Percentiles rank a stretch among this genome's conserved stretches.
These are phyloP conservation scores for Sorex fumeus DNA, from an alignment of 2,113 vertebrate species.

Conservation along the genomic window DNA sequence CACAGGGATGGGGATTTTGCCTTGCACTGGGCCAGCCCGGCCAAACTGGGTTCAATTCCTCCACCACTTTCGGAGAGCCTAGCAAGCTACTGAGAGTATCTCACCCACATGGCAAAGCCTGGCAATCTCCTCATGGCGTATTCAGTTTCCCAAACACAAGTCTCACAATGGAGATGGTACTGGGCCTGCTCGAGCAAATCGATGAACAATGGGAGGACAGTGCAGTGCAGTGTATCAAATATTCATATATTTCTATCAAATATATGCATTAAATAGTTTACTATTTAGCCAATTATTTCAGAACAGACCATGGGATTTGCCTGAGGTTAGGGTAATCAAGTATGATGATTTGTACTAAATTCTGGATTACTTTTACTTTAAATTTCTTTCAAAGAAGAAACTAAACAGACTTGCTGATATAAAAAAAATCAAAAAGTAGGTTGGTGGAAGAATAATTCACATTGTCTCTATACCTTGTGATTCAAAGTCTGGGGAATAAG, in stretches of 20 bases:
- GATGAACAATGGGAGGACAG: too few relatives aligned
- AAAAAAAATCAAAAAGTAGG: slow-evolving; percentile 22
- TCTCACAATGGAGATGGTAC: too few relatives aligned
- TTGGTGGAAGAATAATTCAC: not conserved
- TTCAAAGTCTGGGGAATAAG: not conserved
- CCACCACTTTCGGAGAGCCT: too few relatives aligned
- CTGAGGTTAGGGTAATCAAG: slow-evolving; percentile 2
- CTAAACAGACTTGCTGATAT: not conserved
- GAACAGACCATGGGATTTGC: not conserved
- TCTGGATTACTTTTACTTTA: slow-evolving; percentile 44
- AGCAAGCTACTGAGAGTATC: too few relatives aligned
- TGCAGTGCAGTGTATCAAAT: not conserved
- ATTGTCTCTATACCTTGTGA: too few relatives aligned
- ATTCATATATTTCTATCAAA: not conserved
- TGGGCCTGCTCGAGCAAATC: too few relatives aligned
- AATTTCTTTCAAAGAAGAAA: slow-evolving; percentile 47
- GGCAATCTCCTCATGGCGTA: too few relatives aligned
- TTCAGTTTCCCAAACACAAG: too few relatives aligned
- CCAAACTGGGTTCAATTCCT: too few relatives aligned
- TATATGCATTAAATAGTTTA: not conserved
- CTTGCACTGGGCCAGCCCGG: too few relatives aligned
- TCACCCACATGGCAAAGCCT: too few relatives aligned
- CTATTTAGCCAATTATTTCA: slow-evolving; percentile 33
- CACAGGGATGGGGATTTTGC: too few relatives aligned
- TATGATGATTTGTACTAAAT: slow-evolving; percentile 5